Evolutionary conservation across 2,797 vertebrate genomes (phyloP), one percentile per base, ranked within the genome.

Genomic region (Paratrypauchen microcephalus): DNA sequence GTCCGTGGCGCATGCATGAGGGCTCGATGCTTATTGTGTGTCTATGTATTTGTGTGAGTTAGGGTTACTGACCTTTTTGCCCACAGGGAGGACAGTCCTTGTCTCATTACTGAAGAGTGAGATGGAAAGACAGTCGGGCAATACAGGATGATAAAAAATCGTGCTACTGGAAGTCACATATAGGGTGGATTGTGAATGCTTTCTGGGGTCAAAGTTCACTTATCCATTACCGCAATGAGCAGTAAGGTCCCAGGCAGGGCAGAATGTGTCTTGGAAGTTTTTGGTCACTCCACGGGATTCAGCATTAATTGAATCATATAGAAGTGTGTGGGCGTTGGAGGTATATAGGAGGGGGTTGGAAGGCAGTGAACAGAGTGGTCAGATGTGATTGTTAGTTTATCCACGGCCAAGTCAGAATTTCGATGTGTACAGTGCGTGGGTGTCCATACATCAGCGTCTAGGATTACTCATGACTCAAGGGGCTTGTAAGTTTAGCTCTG

Each of bases 101-200:
- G 71, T 87, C 87, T 92, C 87, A 91, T 90, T 92, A 92, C 75
- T 70, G 66, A 84, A 80, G 74, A 83, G 74, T 68, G 67, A 88
- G 85, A 86, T 67, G 72, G 56, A 70, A 63, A 68, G 76, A 75
- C 72, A 76, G 77, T 50, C 26, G 76, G 45, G 64, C 23, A 71
- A 75, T 71, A 75, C 50, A 70, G 48, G 50, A 70, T 70, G 71
- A 72, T 41, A 55, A 60, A 58, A 60, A 55, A 55, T 48, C 78
- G 71, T 71, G 76, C 78, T 7, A 48, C 63, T 50, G 24, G 7
- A 65, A 65, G 45, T 65, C 63, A 79, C 16, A 59, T 67, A 61
- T 67, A 58, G 62, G 72, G 74, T 80, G 70, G 68, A 76, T 71
- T 76, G 64, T 73, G 73, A 80, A 86, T 86, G 61, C 73, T 86